Conservation (phyloP, 2,888 invertebrate genomes). For the Polydrusus tereticollis region DNA sequence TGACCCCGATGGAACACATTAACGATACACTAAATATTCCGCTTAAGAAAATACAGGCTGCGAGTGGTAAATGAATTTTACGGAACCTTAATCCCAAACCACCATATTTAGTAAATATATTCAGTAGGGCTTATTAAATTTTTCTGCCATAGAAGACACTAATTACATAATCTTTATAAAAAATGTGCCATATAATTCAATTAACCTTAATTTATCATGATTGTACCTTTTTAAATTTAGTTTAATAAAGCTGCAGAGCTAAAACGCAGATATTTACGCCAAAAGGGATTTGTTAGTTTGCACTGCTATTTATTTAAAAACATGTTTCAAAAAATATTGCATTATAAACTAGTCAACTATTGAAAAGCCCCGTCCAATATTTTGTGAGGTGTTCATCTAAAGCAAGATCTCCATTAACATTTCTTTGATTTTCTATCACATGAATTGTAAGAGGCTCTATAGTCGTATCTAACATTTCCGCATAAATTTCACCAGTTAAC, state of each 20-base stretch:
- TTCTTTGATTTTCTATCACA: too few species aligned
- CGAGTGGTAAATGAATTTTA: neutral
- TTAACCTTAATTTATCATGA: slow-evolving; percentile 1
- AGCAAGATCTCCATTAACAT: too few species aligned
- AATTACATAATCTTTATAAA: slow-evolving; percentile 8
- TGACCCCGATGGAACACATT: neutral
- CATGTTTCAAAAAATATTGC: neutral
- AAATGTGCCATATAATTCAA: neutral
- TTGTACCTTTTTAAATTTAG: slow-evolving; percentile 4
- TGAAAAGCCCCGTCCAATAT: too few species aligned
- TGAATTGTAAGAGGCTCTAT: too few species aligned
- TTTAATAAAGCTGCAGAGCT: neutral
- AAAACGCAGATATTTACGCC: neutral
- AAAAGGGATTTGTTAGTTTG: neutral
- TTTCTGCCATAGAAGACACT: neutral
- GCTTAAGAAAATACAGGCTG: neutral
- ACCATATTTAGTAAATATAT: slow-evolving; percentile 1
- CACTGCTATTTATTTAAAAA: neutral
- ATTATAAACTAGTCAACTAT: too few species aligned
- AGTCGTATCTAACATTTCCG: too few species aligned
- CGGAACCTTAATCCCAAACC: neutral
- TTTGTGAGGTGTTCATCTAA: too few species aligned
- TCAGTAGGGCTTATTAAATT: neutral
- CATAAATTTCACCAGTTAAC: too few species aligned
- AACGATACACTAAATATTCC: neutral